Percentiles rank a stretch among this genome's conserved stretches.
phyloP scores from a whole-genome alignment of 1,140 invertebrate genomes.

The Drosophila lacertosa region DNA sequence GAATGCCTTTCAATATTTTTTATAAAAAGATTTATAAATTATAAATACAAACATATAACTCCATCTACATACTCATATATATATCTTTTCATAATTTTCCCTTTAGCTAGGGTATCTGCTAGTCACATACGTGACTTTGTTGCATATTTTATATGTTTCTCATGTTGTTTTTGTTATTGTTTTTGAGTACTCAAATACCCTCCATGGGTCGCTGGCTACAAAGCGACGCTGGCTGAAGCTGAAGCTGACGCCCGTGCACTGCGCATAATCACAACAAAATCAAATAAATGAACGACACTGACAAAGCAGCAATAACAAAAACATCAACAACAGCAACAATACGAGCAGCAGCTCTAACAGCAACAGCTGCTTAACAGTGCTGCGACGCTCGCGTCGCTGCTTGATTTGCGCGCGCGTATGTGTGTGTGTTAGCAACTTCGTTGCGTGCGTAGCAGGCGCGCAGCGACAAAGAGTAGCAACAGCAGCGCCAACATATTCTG shows the following conservation, averaged over 20 bases:
- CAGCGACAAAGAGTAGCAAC: slow-evolving; percentile 53
- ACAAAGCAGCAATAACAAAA: slow-evolving; percentile 36
- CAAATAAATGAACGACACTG: slow-evolving; percentile 67
- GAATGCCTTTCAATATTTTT: not conserved
- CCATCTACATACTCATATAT: too few relatives aligned
- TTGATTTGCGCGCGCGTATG: slow-evolving; percentile 14
- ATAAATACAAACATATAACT: too few relatives aligned
- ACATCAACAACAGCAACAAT: slow-evolving; percentile 30
- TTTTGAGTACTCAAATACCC: slow-evolving; percentile 66
- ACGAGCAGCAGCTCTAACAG: slow-evolving; percentile 32
- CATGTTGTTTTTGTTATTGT: slow-evolving; percentile 41
- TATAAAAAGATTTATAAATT: too few relatives aligned
- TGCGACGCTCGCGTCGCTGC: slow-evolving; percentile 25
- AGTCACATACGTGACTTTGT: not conserved
- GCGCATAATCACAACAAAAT: slow-evolving; percentile 82
- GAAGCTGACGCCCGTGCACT: slow-evolving; percentile 52
- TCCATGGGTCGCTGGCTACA: slow-evolving; percentile 78
- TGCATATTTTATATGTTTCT: slow-evolving; percentile 35
- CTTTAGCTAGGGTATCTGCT: slow-evolving; percentile 13
- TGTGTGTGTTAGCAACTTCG: slow-evolving; percentile 74
- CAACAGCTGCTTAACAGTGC: slow-evolving; percentile 39
- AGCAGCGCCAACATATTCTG: slow-evolving; percentile 40
- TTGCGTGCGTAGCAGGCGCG: slow-evolving; percentile 74
- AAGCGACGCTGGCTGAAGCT: slow-evolving; percentile 23
- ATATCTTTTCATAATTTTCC: too few relatives aligned